These are phyloP conservation scores for Rhinolophus ferrumequinum DNA, from an alignment of 2,113 vertebrate species.

Conservation along the genomic window DNA sequence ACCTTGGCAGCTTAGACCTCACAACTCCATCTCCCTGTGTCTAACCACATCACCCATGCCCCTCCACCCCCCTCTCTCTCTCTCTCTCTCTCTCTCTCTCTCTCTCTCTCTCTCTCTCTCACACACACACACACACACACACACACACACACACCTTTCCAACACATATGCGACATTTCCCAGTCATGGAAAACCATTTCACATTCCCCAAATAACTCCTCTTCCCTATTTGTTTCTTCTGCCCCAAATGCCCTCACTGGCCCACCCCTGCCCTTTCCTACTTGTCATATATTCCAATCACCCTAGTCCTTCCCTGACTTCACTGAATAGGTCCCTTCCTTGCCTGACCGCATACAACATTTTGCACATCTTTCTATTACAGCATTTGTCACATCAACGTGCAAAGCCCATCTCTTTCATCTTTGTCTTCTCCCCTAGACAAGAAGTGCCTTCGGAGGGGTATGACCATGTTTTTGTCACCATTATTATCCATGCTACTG, in stretches of 20 bases:
- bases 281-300: no score
- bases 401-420: background rate
- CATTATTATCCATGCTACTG: background rate
- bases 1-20: background rate
- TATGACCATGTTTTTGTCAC: background rate
- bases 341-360: background rate
- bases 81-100: background rate
- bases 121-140: background rate
- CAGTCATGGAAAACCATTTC: background rate
- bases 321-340: background rate
- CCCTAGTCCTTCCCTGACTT: background rate
- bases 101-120: no score
- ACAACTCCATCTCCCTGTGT: background rate
- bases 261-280: background rate
- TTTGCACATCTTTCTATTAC: background rate
- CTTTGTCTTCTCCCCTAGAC: background rate
- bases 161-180: background rate
- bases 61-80: background rate
- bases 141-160: background rate
- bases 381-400: background rate
- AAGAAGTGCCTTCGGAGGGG: background rate
- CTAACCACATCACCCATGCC: rapidly evolving
- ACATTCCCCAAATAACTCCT: background rate
- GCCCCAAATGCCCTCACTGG: background rate
- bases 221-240: background rate